Percentiles rank a stretch among this genome's conserved stretches.
phyloP scores from a whole-genome alignment of 2,888 invertebrate species.

The Xestobium rufovillosum region DNA sequence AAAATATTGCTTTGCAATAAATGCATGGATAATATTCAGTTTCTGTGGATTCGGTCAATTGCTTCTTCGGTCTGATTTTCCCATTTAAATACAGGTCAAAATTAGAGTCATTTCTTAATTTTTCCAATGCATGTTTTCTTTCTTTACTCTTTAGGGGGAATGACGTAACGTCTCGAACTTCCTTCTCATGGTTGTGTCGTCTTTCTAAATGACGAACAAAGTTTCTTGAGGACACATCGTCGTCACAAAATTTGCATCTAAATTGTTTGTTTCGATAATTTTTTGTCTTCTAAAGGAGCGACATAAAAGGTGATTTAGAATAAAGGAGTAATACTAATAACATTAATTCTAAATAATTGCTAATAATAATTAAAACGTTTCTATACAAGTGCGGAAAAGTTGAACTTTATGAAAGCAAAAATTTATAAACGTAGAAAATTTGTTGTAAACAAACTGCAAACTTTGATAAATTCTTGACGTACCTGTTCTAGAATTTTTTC shows the following conservation, averaged over 20 bases:
- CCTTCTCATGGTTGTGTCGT: not conserved
- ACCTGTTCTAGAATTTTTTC: no score
- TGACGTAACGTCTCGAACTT: not conserved
- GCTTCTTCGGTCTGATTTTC: not conserved
- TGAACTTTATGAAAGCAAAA: no score
- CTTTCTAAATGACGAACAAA: not conserved
- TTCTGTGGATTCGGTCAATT: not conserved
- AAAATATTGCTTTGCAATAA: conserved; percentile 1
- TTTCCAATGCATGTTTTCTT: not conserved
- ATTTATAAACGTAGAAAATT: no score
- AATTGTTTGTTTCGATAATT: no score
- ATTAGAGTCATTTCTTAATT: not conserved
- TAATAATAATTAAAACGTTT: no score
- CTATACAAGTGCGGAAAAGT: no score
- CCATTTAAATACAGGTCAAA: not conserved
- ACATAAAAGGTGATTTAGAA: no score
- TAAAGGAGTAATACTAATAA: no score
- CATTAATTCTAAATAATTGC: no score
- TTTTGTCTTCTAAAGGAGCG: no score
- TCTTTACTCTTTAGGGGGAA: not conserved
- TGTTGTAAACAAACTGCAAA: no score
- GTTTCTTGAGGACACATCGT: not conserved
- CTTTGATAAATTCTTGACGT: no score
- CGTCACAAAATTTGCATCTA: conserved; percentile 1
- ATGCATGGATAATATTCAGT: not conserved